A percentile compares a stretch with the other conserved stretches of the same genome.
Conservation (phyloP, 64 coral and sea anemone species). For the Dendronephthya gigantea region DNA sequence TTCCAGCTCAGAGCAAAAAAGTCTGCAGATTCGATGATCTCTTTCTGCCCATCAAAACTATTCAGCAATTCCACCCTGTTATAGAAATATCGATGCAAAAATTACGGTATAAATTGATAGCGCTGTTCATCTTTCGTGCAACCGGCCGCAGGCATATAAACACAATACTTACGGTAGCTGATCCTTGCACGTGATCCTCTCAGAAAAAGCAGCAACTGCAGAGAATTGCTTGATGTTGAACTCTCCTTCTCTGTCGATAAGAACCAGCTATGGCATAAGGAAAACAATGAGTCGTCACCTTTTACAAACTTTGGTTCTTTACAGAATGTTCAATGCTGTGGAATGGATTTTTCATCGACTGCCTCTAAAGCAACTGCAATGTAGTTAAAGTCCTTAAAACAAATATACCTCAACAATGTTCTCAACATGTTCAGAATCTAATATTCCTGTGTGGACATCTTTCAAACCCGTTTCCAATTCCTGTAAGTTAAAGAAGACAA, state of each 20-base stretch:
- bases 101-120: too few relatives aligned
- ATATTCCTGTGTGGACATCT: neutral
- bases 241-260: constrained; percentile 51
- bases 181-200: constrained; percentile 70
- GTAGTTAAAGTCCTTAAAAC: neutral
- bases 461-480: neutral
- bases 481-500: neutral
- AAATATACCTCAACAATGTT: neutral
- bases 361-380: too few relatives aligned
- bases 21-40: constrained; percentile 94
- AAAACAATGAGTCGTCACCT: neutral
- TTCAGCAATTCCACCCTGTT: constrained; percentile 53
- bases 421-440: neutral
- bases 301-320: too few relatives aligned
- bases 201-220: constrained; percentile 86
- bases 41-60: constrained; percentile 49
- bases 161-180: neutral
- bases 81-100: neutral
- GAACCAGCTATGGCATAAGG: constrained; percentile 59
- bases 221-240: constrained; percentile 82
- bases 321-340: too few relatives aligned
- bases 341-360: too few relatives aligned
- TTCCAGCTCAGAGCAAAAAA: constrained; percentile 85
- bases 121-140: too few relatives aligned
- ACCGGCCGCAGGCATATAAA: too few relatives aligned